phyloP scores from a whole-genome alignment of 2,113 vertebrate species.

The Nansenia antarctica region DNA sequence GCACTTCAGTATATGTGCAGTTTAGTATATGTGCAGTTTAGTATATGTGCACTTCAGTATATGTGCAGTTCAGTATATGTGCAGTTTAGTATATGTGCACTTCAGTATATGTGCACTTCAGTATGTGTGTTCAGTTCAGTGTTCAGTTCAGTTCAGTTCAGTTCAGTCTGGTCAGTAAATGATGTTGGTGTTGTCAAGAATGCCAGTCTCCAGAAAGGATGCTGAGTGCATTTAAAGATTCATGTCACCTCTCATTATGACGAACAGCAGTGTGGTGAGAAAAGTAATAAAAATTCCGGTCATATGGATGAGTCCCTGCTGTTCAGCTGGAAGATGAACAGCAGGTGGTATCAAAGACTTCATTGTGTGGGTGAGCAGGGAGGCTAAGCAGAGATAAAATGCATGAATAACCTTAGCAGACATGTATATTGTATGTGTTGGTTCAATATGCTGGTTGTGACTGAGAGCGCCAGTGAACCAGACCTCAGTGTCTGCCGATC shows the following conservation, averaged over 20 bases:
- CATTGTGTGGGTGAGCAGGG: not conserved
- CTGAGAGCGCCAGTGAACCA: not conserved
- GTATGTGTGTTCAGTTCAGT: no score
- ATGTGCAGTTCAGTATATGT: no score
- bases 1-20: no score
- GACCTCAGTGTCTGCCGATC: not conserved
- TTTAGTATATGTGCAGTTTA: no score
- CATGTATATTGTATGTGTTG: not conserved
- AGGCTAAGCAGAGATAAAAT: not conserved
- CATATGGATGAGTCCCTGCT: not conserved
- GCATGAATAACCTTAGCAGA: not conserved
- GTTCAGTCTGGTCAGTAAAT: not conserved
- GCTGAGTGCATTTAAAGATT: not conserved
- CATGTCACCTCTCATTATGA: not conserved
- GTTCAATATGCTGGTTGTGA: not conserved
- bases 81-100: no score
- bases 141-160: no score
- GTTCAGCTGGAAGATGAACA: not conserved
- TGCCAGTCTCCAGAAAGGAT: not conserved
- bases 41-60: no score
- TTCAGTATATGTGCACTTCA: no score
- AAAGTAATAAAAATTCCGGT: not conserved
- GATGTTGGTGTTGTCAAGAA: not conserved
- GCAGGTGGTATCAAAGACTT: not conserved
- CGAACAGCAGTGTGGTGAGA: not conserved